Evolutionary conservation across 92 coral and sea anemone genomes (phyloP), one percentile per base, ranked within the genome.

Genomic region (Isaurus tuberculatus): DNA sequence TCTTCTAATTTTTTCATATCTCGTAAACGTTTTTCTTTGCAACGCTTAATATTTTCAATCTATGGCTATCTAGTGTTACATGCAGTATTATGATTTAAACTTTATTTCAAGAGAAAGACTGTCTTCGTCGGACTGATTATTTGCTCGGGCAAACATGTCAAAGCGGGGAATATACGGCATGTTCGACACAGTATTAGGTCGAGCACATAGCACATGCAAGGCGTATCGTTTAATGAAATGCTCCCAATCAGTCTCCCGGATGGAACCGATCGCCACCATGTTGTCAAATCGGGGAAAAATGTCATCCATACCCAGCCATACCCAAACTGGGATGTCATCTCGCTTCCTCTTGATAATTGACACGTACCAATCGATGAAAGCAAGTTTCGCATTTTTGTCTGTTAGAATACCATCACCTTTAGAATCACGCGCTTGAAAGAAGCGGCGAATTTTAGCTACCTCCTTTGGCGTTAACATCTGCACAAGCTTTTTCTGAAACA

Each of bases 101-200:
- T 36, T 3, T 36, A 36, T 3, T 36, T 3, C 3, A 36, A 36
- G 8, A 3, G 46, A 40, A 40, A 40, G 46, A 6, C 40, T 10
- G 10, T 72, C 75, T 0, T 80, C 61, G 11, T 80, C 81, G 7
- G 32, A 43, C 8, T 68, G 25, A 22, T 40, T 31, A 6, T 60
- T 43, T 8, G 65, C 8, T 10, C 15, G 48, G 15, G 73, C 25
- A 20, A 69, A 73, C 28, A 36, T 68, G 22, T 72, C 89, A 6
- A 90, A 48, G 3, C 84, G 82, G 37, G 91, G 89, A 37, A 90
- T 44, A 60, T 83, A 90, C 7, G 91, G 93, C 27, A 69, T 80
- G 65, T 72, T 27, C 20, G 91, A 83, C 1, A 75, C 93, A 3
- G 93, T 87, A 57, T 87, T 90, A 8, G 93, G 93, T 15, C 93